phyloP scores from a whole-genome alignment of 1,140 invertebrate species.

The Drosophila pseudoananassae region DNA sequence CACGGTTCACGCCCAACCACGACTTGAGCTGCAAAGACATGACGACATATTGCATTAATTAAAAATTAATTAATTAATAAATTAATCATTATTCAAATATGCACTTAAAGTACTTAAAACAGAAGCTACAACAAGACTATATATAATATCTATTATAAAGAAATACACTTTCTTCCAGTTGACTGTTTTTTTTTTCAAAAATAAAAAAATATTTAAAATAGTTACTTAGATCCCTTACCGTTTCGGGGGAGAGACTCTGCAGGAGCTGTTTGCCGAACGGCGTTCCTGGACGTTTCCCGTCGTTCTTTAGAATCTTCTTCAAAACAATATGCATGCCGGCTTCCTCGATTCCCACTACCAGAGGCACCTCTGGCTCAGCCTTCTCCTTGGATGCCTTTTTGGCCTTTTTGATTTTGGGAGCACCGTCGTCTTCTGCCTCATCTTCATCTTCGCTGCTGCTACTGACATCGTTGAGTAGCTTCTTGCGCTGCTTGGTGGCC shows the following conservation, averaged over 20 bases:
- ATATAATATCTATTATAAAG: background rate
- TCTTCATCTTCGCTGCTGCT: constrained; percentile 43
- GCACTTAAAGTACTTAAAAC: background rate
- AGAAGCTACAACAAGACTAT: no score
- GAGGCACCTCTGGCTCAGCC: constrained; percentile 4
- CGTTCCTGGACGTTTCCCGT: constrained; percentile 85
- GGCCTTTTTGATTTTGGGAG: constrained; percentile 34
- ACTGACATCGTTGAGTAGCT: constrained; percentile 13
- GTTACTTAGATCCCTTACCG: constrained; percentile 29
- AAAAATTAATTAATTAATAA: background rate
- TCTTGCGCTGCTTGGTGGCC: constrained; percentile 62
- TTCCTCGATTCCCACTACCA: constrained; percentile 88
- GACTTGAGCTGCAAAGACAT: constrained; percentile 78
- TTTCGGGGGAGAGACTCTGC: constrained; percentile 69
- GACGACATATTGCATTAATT: background rate
- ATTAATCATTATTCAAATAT: background rate
- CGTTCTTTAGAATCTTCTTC: constrained; percentile 91
- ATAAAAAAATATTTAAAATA: constrained; percentile 2
- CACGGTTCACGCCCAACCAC: constrained; percentile 87
- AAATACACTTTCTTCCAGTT: background rate
- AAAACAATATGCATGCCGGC: constrained; percentile 91
- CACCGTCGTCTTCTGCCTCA: constrained; percentile 19
- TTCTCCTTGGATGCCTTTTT: constrained; percentile 30
- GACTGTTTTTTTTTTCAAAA: background rate
- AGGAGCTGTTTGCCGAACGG: constrained; percentile 85